Conservation (phyloP, 1,140 invertebrate species). For the Euborellia annulipes region DNA sequence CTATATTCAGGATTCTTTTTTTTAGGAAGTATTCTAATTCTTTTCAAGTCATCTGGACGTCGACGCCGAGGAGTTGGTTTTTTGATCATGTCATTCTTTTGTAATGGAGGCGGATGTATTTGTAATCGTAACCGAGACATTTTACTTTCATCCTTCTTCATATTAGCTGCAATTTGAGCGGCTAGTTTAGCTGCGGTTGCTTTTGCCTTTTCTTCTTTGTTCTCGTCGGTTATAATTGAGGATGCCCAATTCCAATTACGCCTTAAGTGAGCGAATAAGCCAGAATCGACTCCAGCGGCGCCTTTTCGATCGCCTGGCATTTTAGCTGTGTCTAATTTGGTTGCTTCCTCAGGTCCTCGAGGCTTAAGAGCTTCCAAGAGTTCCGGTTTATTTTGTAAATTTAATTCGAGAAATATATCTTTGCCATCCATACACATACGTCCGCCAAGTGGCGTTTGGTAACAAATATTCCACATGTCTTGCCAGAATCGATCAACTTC, state of each 20-base stretch:
- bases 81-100: too few species aligned
- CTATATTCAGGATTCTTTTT: too few species aligned
- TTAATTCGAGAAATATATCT: slow-evolving; percentile 32
- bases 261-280: slow-evolving; percentile 48
- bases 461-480: slow-evolving; percentile 47
- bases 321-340: slow-evolving; percentile 32
- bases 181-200: not conserved
- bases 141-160: not conserved
- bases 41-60: too few species aligned
- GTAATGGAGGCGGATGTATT: not conserved
- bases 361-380: slow-evolving; percentile 30
- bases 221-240: not conserved
- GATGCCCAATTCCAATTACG: slow-evolving; percentile 44
- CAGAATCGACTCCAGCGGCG: slow-evolving; percentile 54
- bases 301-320: slow-evolving; percentile 56
- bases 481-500: slow-evolving; percentile 57
- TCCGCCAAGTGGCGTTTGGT: slow-evolving; percentile 34
- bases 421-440: slow-evolving; percentile 24
- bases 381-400: slow-evolving; percentile 30
- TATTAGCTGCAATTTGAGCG: slow-evolving; percentile 1
- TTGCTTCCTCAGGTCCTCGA: slow-evolving; percentile 29
- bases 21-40: too few species aligned
- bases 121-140: too few species aligned
- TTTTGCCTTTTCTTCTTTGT: not conserved
- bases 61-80: too few species aligned